Percentiles rank a stretch among this genome's conserved stretches.
Conservation (phyloP, 1,140 invertebrate genomes). For the Drosophila eugracilis region DNA sequence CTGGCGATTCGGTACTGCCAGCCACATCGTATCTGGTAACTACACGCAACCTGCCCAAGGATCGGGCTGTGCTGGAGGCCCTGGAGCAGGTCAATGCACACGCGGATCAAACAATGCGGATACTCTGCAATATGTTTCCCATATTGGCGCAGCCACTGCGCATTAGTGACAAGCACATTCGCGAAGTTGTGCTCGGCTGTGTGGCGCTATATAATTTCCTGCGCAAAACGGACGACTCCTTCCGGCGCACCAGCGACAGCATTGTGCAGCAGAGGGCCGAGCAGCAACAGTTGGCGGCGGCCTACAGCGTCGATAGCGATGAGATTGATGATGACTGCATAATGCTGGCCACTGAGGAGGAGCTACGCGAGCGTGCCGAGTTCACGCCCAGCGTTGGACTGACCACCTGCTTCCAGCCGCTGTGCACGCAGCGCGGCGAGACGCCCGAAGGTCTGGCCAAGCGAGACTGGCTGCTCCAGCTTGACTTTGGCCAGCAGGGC, state of each 20-base stretch:
- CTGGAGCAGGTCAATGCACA: conserved; percentile 68
- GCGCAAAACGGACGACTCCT: conserved; percentile 77
- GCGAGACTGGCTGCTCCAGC: conserved; percentile 67
- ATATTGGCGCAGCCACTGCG: conserved; percentile 74
- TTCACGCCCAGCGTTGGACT: conserved; percentile 74
- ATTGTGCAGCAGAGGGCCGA: conserved; percentile 68
- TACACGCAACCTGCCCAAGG: conserved; percentile 61
- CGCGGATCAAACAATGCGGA: conserved; percentile 76
- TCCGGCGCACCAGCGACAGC: conserved; percentile 73
- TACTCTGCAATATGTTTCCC: conserved; percentile 81
- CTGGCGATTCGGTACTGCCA: conserved; percentile 68
- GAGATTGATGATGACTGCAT: conserved; percentile 80
- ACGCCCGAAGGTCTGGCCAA: conserved; percentile 67
- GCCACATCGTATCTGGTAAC: conserved; percentile 71
- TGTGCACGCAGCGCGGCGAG: conserved; percentile 67
- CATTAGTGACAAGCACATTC: conserved; percentile 75
- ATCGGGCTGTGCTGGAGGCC: conserved; percentile 50
- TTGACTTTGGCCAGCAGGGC: conserved; percentile 43
- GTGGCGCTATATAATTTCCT: conserved; percentile 81
- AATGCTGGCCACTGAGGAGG: conserved; percentile 77
- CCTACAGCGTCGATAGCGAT: conserved; percentile 54
- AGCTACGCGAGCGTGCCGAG: conserved; percentile 70
- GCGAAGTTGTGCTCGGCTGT: conserved; percentile 77
- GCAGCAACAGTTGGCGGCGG: conserved; percentile 57
- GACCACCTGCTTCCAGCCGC: conserved; percentile 73